Percentiles rank a stretch among this genome's conserved stretches.
Evolutionary conservation across 2,888 invertebrate species (phyloP).

Genomic region (Caenorhabditis imperialis): DNA sequence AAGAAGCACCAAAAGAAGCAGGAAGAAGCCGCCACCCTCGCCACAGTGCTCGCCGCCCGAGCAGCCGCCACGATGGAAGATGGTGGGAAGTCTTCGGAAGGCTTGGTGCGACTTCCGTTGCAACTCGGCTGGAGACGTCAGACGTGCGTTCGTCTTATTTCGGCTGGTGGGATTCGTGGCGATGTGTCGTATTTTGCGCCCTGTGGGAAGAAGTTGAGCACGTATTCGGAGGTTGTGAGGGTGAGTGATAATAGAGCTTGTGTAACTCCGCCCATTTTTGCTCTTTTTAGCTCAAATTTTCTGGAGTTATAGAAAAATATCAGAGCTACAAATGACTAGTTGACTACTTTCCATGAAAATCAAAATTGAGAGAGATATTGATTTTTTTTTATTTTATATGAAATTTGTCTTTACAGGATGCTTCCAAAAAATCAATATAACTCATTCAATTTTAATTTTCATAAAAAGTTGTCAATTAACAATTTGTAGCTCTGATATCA

Average conservation of each 20-base stretch:
- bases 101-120: constrained; percentile 34
- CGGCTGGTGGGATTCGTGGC: constrained; percentile 87
- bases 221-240: constrained; percentile 82
- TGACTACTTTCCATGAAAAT: too few relatives aligned
- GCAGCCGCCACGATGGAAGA: constrained; percentile 15
- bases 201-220: constrained; percentile 83
- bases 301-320: too few relatives aligned
- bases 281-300: too few relatives aligned
- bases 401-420: too few relatives aligned
- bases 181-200: constrained; percentile 90
- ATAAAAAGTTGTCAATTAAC: too few relatives aligned
- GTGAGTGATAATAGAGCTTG: constrained; percentile 78
- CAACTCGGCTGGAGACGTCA: constrained; percentile 70
- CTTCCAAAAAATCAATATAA: too few relatives aligned
- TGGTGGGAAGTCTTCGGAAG: constrained; percentile 2
- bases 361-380: too few relatives aligned
- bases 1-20: constrained; percentile 33
- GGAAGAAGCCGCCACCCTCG: constrained; percentile 20
- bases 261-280: too few relatives aligned
- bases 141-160: constrained; percentile 66
- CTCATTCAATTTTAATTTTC: too few relatives aligned
- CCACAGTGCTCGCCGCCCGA: background rate
- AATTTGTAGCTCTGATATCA: too few relatives aligned
- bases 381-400: background rate
- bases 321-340: too few relatives aligned